These are phyloP conservation scores for Acipenser oxyrinchus DNA, from an alignment of 2,797 vertebrate species.

Conservation along the genomic window DNA sequence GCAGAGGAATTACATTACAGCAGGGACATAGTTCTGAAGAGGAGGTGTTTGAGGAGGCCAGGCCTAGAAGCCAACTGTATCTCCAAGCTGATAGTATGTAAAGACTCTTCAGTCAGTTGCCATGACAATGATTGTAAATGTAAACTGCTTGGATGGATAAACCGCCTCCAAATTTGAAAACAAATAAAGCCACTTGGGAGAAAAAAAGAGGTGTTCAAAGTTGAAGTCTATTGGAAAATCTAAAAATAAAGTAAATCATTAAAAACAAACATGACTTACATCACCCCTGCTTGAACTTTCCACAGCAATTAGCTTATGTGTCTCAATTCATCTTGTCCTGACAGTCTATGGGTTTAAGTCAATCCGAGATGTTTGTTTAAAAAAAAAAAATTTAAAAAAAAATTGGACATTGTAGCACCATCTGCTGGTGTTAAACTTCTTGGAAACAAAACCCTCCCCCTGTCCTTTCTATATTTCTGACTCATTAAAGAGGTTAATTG, in stretches of 20 bases:
- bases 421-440: conserved; percentile 73
- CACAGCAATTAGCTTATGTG: conserved; percentile 70
- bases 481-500: conserved; percentile 8
- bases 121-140: no score
- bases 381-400: conserved; percentile 37
- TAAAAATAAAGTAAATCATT: conserved; percentile 35
- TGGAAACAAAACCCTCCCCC: conserved; percentile 33
- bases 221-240: conserved; percentile 48
- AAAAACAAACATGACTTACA: conserved; percentile 50
- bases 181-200: not conserved
- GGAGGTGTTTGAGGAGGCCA: no score
- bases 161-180: no score
- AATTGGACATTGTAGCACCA: conserved; percentile 77
- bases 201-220: conserved; percentile 22
- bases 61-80: no score
- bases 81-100: no score
- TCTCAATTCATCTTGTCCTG: conserved; percentile 74
- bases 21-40: no score
- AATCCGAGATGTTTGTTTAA: conserved; percentile 62
- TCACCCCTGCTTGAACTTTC: conserved; percentile 68
- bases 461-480: conserved; percentile 30
- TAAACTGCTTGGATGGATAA: no score
- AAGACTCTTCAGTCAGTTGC: no score
- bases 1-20: no score
- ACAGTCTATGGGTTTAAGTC: conserved; percentile 75